Conservation (phyloP, 2,113 vertebrate genomes). For the Pygoscelis antarcticus region DNA sequence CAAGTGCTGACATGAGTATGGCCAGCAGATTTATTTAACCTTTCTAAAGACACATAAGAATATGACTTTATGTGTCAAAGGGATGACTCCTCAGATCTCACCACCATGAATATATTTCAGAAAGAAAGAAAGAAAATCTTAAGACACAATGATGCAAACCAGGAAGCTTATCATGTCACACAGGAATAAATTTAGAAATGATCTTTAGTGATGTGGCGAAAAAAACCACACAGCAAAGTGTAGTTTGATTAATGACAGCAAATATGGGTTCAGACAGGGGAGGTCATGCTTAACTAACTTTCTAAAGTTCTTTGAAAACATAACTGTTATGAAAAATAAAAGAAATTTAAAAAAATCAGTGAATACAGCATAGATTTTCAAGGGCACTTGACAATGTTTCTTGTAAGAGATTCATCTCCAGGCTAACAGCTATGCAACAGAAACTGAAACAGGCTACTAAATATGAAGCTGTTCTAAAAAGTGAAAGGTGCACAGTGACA, state of each 20-base stretch:
- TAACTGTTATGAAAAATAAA: background rate
- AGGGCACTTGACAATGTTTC: background rate
- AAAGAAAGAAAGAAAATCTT: background rate
- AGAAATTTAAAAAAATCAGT: background rate
- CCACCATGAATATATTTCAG: background rate
- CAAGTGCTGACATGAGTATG: background rate
- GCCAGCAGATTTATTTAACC: background rate
- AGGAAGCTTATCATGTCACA: background rate
- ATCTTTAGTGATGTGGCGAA: background rate
- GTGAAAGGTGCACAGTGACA: background rate
- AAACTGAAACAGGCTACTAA: background rate
- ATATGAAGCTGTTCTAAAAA: background rate
- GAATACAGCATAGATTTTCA: background rate
- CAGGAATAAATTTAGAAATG: background rate
- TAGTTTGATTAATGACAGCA: constrained; percentile 1
- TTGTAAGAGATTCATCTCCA: background rate
- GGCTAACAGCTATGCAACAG: background rate
- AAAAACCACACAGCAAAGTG: background rate
- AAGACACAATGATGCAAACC: background rate
- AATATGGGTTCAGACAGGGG: background rate
- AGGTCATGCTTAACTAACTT: background rate
- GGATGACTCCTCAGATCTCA: background rate
- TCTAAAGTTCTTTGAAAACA: background rate
- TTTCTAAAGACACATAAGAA: background rate
- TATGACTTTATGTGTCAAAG: background rate